These are phyloP conservation scores for Stegodyphus mimosarum DNA, from an alignment of 1,140 invertebrate species.

Conservation along the genomic window DNA sequence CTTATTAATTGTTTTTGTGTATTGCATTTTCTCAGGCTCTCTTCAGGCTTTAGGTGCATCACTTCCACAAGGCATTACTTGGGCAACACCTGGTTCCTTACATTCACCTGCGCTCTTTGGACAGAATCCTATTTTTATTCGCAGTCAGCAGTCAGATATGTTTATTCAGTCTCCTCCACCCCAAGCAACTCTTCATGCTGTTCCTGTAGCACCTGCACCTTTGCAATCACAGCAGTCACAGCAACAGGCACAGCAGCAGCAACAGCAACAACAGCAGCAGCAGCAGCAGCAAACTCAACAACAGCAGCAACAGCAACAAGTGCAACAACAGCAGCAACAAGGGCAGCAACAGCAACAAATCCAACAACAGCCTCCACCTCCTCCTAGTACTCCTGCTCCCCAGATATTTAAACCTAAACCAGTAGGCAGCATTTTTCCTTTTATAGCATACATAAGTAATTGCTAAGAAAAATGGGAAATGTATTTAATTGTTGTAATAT, in stretches of 20 bases:
- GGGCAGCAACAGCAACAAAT: conserved; percentile 19
- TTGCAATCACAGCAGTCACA: conserved; percentile 68
- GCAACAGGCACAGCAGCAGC: conserved; percentile 36
- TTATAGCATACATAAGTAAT: not conserved
- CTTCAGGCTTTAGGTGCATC: conserved; percentile 68
- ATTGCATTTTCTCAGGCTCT: conserved; percentile 34
- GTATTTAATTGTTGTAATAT: too few species aligned
- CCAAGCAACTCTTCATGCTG: conserved; percentile 61
- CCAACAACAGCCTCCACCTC: conserved; percentile 17
- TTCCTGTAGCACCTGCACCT: conserved; percentile 38
- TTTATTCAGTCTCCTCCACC: conserved; percentile 85
- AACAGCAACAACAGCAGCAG: conserved; percentile 19
- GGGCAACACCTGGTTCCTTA: conserved; percentile 68
- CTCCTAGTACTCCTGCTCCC: conserved; percentile 30
- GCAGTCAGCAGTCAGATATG: conserved; percentile 82
- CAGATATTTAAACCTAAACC: conserved; percentile 31
- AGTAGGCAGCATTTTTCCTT: conserved; percentile 6
- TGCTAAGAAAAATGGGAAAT: too few species aligned
- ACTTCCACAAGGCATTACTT: conserved; percentile 78
- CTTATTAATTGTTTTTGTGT: too few species aligned
- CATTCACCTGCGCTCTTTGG: conserved; percentile 76
- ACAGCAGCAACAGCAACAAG: conserved; percentile 3
- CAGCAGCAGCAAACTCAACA: conserved; percentile 11
- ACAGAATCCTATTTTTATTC: conserved; percentile 85
- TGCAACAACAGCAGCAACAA: conserved; percentile 31